A percentile compares a stretch with the other conserved stretches of the same genome.
phyloP scores from a whole-genome alignment of 2,888 invertebrate genomes.

The Drosophila helvetica region DNA sequence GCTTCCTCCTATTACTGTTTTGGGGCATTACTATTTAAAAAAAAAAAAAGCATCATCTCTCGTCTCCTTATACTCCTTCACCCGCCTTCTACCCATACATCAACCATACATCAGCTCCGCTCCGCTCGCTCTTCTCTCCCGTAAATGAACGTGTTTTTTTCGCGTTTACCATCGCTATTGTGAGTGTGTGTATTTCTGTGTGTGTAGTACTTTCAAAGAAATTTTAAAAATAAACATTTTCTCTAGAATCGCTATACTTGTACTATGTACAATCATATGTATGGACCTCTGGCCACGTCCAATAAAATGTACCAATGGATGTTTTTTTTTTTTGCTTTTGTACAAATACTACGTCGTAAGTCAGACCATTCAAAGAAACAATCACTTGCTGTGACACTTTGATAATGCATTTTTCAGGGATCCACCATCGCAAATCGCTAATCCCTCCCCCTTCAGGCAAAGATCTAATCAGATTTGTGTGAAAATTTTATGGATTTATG shows the following conservation, averaged over 20 bases:
- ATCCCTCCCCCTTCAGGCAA: background rate
- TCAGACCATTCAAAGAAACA: background rate
- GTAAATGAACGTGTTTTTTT: slow-evolving; percentile 40
- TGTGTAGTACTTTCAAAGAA: slow-evolving; percentile 39
- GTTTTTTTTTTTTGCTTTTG: background rate
- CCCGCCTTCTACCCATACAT: background rate
- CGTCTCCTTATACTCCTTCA: background rate
- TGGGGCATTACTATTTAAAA: slow-evolving; percentile 30
- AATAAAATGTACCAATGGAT: background rate
- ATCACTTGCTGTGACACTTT: too few species aligned
- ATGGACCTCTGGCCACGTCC: background rate
- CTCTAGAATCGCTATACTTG: slow-evolving; percentile 31
- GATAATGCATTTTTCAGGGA: background rate
- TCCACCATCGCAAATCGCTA: background rate
- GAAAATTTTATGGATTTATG: background rate
- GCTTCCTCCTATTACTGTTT: slow-evolving; percentile 33
- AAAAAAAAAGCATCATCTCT: background rate
- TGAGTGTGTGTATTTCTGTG: background rate
- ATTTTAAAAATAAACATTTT: slow-evolving; percentile 67
- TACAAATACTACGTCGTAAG: background rate
- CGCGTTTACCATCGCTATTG: background rate
- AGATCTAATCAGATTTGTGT: background rate
- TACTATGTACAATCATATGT: background rate
- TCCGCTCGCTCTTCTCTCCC: slow-evolving; percentile 16
- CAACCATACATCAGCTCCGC: slow-evolving; percentile 1